Base-by-base conservation (phyloP, 2,113 vertebrate genomes). In the Stictonetta naevosa region DNA sequence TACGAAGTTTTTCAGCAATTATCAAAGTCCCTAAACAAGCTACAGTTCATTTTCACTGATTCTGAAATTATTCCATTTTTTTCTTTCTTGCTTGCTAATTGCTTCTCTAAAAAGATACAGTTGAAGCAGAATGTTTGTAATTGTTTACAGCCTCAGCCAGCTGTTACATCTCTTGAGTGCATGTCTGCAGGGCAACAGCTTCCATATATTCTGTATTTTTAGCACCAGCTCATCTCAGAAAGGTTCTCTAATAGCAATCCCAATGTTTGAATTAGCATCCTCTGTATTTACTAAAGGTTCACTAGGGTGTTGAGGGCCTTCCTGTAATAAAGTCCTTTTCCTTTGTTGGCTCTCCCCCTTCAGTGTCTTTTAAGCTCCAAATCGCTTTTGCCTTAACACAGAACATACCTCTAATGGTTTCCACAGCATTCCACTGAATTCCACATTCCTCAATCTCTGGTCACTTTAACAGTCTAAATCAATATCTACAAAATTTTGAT, bases 171-270 rank as follows among this genome's bases (percentile, higher is more conserved):
- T 97, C 96, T 94, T 85, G 83, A 96, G 86, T 88, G 74, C 86
- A 95, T 95, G 94, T 97, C 95, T 98, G 97, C 95, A 96, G 95
- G 95, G 93, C 96, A 97, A 94, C 40, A 15, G 89, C 96, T 97
- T 96, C 95, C 92, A 95, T 83, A 88, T 75, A 95, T 95, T 86
- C 96, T 90, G 76, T 88, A 96, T 96, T 97, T 97, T 97, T 96
- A 97, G 92, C 92, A 95, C 76, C 97, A 96, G 68, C 93, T 93
- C 53, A 96, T 96, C 90, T 92, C 94, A 95, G 92, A 97, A 97
- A 93, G 83, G 91, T 92, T 93, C 95, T 96, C 95, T 98, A 97
- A 97, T 44, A 97, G 90, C 42, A 96, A 96, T 94, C 97, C 93
- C 97, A 97, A 64, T 93, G 90, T 97, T 97, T 96, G 93, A 98